phyloP scores from a whole-genome alignment of 2,113 vertebrate genomes.

The Pipa parva region DNA sequence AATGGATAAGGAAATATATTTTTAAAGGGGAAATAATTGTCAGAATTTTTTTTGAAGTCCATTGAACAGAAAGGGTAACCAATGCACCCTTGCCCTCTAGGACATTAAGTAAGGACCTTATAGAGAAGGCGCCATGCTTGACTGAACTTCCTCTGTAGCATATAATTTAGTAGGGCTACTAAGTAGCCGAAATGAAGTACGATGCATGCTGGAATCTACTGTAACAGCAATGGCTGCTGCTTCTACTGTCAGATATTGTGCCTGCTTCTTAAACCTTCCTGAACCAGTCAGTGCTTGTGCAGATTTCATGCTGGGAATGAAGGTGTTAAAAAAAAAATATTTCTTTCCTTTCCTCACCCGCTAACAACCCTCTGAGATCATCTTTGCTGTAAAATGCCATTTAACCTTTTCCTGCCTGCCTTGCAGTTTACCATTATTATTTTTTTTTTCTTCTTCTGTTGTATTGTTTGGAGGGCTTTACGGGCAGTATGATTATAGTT shows the following conservation, averaged over 20 bases:
- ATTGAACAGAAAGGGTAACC: no score
- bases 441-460: slow-evolving; percentile 1
- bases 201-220: slow-evolving; percentile 11
- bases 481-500: not conserved
- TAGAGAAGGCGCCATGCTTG: slow-evolving; percentile 5
- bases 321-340: slow-evolving; percentile 13
- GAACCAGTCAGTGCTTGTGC: not conserved
- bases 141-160: slow-evolving; percentile 27
- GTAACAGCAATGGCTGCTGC: slow-evolving; percentile 25
- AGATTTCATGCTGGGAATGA: slow-evolving; percentile 8
- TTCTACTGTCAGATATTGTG: slow-evolving; percentile 31
- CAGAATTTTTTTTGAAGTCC: no score
- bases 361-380: not conserved
- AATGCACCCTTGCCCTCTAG: no score
- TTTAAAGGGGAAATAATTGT: no score
- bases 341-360: not conserved
- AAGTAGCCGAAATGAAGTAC: slow-evolving; percentile 25
- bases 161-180: slow-evolving; percentile 40
- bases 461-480: not conserved
- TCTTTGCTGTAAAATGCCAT: slow-evolving; percentile 11
- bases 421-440: not conserved
- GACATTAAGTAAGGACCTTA: no score
- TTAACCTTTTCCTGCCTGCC: not conserved
- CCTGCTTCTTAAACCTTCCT: slow-evolving; percentile 33
- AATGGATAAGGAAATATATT: no score